Evolutionary conservation across 2,888 invertebrate species (phyloP).

Genomic region (Campoletis raptor): DNA sequence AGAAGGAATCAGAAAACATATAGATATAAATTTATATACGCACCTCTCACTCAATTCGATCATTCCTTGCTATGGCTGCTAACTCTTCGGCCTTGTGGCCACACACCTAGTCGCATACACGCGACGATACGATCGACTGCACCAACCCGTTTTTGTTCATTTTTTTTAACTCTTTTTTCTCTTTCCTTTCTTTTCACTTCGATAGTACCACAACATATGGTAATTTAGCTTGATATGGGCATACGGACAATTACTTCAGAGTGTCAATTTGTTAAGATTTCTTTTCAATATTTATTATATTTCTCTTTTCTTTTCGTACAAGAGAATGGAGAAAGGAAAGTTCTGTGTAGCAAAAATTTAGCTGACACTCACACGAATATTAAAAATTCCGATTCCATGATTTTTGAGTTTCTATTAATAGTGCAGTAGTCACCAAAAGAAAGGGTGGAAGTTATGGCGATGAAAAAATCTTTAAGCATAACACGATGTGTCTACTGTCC

Average conservation of each 20-base stretch:
- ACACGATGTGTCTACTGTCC: slow-evolving; percentile 74
- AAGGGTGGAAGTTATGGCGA: neutral
- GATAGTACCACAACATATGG: slow-evolving; percentile 43
- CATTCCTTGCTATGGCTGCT: slow-evolving; percentile 31
- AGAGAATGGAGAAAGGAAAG: neutral
- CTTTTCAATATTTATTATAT: neutral
- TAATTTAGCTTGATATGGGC: slow-evolving; percentile 53
- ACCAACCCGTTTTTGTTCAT: slow-evolving; percentile 52
- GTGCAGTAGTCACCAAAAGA: neutral
- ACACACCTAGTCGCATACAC: slow-evolving; percentile 66
- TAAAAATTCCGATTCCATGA: neutral
- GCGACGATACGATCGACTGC: slow-evolving; percentile 74
- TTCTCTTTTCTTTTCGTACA: neutral
- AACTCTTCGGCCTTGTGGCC: slow-evolving; percentile 66
- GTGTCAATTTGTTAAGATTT: neutral
- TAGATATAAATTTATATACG: slow-evolving; percentile 14
- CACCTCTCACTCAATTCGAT: slow-evolving; percentile 52
- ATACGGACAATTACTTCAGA: slow-evolving; percentile 12
- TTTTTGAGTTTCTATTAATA: neutral
- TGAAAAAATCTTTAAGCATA: slow-evolving; percentile 13
- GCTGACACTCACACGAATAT: neutral
- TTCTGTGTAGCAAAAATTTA: neutral
- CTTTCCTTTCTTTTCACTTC: slow-evolving; percentile 26
- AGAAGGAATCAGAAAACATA: slow-evolving; percentile 30
- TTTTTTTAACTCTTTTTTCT: slow-evolving; percentile 17